Evolutionary conservation across 1,140 invertebrate genomes (phyloP).

Genomic region (Hermatobates lingyangjiaoensis): DNA sequence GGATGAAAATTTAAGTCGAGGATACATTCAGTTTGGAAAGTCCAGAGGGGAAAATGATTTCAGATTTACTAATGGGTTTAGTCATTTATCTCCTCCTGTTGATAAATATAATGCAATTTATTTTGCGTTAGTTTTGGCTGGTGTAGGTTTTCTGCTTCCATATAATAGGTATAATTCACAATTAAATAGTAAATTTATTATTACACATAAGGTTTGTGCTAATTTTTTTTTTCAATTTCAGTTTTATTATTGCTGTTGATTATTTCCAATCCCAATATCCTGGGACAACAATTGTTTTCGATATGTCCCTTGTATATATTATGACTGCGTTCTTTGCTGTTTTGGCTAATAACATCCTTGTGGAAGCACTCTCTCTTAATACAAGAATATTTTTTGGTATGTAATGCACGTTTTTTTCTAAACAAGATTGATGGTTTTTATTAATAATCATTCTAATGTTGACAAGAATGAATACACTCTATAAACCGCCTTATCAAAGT

Average conservation of each 20-base stretch:
- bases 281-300: conserved; percentile 66
- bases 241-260: conserved; percentile 77
- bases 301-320: conserved; percentile 81
- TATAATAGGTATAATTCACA: conserved; percentile 59
- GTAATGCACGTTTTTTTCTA: conserved; percentile 16
- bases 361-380: conserved; percentile 63
- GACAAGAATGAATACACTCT: too few species aligned
- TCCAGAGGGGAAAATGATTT: conserved; percentile 28
- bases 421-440: too few species aligned
- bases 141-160: conserved; percentile 74
- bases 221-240: conserved; percentile 27
- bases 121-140: conserved; percentile 57
- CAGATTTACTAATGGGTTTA: conserved; percentile 31
- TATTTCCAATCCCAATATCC: conserved; percentile 72
- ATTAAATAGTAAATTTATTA: too few species aligned
- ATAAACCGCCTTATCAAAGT: too few species aligned
- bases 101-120: conserved; percentile 63
- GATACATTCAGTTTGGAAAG: conserved; percentile 40
- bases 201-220: too few species aligned
- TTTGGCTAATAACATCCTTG: conserved; percentile 62
- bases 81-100: conserved; percentile 41
- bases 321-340: conserved; percentile 69
- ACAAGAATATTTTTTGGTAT: conserved; percentile 69
- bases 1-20: conserved; percentile 44
- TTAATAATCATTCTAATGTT: too few species aligned